Percentiles rank a stretch among this genome's conserved stretches.
These are phyloP conservation scores for Clarias batrachus DNA, from an alignment of 2,113 vertebrate species.

Conservation along the genomic window DNA sequence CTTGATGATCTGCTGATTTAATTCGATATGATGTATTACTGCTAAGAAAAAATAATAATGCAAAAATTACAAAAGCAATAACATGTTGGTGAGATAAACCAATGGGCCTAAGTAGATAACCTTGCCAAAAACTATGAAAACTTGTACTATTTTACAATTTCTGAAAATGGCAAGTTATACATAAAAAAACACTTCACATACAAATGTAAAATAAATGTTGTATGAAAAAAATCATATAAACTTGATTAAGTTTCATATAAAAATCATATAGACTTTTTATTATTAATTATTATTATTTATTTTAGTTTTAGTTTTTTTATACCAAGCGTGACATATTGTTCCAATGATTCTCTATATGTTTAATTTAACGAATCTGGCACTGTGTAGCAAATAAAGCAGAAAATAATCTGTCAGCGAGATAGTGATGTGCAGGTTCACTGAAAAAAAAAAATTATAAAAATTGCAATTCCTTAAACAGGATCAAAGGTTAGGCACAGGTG, in stretches of 20 bases:
- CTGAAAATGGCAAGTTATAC: neutral
- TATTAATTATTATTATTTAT: too few species aligned
- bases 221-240: neutral
- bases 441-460: neutral
- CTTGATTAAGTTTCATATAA: too few species aligned
- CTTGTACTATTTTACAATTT: neutral
- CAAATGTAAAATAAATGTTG: neutral
- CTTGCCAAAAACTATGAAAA: neutral
- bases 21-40: conserved; percentile 6
- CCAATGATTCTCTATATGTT: neutral
- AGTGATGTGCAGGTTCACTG: neutral
- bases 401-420: neutral
- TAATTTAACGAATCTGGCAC: neutral
- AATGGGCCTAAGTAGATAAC: neutral
- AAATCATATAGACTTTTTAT: neutral
- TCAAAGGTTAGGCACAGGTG: neutral
- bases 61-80: neutral
- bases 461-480: neutral
- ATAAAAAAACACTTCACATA: neutral
- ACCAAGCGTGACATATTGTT: neutral
- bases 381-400: neutral
- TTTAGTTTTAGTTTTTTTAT: neutral
- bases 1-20: conserved; percentile 14
- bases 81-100: neutral
- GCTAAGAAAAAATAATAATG: neutral